Evolutionary conservation across 2,797 vertebrate genomes (phyloP).

Genomic region (Amblyopsis hoosieri): DNA sequence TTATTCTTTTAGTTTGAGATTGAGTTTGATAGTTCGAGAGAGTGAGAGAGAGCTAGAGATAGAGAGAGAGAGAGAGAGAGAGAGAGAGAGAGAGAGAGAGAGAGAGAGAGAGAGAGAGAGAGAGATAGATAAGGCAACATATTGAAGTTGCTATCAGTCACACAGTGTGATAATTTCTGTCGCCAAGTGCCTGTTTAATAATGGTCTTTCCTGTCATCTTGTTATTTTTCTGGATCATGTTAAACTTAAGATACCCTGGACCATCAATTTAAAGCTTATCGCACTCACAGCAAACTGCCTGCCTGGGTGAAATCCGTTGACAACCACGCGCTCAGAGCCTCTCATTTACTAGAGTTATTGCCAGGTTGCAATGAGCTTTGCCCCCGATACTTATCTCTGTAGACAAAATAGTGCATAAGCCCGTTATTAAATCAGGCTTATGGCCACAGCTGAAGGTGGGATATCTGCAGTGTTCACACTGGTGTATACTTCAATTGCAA

Average conservation of each 20-base stretch:
- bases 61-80: no score
- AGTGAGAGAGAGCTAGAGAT: no score
- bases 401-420: conserved; percentile 57
- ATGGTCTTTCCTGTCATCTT: conserved; percentile 41
- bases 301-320: conserved; percentile 21
- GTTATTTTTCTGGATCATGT: conserved; percentile 65
- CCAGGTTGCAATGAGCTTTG: conserved; percentile 26
- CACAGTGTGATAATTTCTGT: neutral
- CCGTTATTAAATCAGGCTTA: conserved; percentile 56
- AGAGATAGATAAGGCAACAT: neutral
- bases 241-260: conserved; percentile 39
- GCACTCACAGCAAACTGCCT: conserved; percentile 44
- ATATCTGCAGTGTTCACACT: neutral
- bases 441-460: conserved; percentile 28
- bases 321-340: conserved; percentile 30
- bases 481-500: no score
- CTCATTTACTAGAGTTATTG: conserved; percentile 41
- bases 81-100: no score
- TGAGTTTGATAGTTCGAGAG: no score
- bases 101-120: neutral
- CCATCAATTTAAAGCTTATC: conserved; percentile 61
- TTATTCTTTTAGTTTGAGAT: no score
- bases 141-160: no score
- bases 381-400: conserved; percentile 48
- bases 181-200: conserved; percentile 46